Base-by-base conservation (phyloP, 2,113 vertebrate species). In the Cyprichromis sp. region DNA sequence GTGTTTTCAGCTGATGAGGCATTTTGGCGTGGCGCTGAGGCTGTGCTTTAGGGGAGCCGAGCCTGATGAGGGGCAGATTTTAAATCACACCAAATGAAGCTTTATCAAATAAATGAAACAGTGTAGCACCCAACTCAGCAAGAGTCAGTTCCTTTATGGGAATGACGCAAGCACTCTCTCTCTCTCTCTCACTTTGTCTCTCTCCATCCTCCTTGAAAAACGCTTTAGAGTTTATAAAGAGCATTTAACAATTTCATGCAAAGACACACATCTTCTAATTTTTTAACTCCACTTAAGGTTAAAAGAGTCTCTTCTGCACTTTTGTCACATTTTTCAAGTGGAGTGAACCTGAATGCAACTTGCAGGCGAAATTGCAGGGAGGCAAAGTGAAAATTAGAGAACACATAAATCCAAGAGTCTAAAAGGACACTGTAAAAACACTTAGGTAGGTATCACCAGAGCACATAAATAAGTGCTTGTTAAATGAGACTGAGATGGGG, bases 1-100 rank as follows among this genome's bases (percentile, higher is more conserved):
- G 90, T 81, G 90, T 89, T 93, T 95, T 94, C 88, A 92, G 94
- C 94, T 94, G 94, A 95, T 91, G 91, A 94, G 92, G 94, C 92
- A 80, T 86, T 94, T 86, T 88, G 92, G 86, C 13, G 24, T 85
- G 91, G 91, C 85, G 89, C 93, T 91, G 91, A 92, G 91, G 86
- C 87, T 85, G 92, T 91, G 94, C 92, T 93, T 91, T 93, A 91
- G 91, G 55, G 87, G 93, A 93, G 89, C 54, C 14, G 84, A 86
- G 89, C 50, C 93, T 94, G 93, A 94, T 94, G 92, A 93, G 89
- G 91, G 88, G 89, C 93, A 93, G 92, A 93, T 91, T 93, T 94
- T 95, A 95, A 94, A 94, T 94, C 94, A 93, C 92, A 94, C 89
- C 93, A 94, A 94, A 95, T 93, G 93, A 95, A 94, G 93, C 90